Evolutionary conservation across 2,888 invertebrate genomes (phyloP).

Genomic region (Nomada ferruginata): DNA sequence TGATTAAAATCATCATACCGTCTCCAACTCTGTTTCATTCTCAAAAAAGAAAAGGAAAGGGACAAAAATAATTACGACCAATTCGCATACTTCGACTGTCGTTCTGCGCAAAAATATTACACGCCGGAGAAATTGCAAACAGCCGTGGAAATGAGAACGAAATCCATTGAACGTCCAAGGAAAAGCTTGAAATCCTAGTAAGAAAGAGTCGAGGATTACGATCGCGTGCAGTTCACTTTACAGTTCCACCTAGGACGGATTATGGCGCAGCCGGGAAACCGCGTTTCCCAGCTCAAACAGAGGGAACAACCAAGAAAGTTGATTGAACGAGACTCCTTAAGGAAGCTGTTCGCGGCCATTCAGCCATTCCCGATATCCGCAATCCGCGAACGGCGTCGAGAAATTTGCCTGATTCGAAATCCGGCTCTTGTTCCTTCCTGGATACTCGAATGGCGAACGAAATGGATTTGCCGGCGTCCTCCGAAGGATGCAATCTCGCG

Average conservation of each 20-base stretch:
- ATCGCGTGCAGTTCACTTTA: neutral
- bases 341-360: constrained; percentile 44
- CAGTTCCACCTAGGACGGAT: constrained; percentile 3
- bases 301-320: constrained; percentile 50
- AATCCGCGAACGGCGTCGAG: constrained; percentile 44
- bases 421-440: constrained; percentile 11
- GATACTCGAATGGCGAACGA: neutral
- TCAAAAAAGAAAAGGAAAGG: too few species aligned
- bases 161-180: neutral
- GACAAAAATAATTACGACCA: too few species aligned
- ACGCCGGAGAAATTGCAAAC: neutral
- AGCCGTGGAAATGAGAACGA: neutral
- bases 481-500: constrained; percentile 24
- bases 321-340: constrained; percentile 62
- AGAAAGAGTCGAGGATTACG: constrained; percentile 6
- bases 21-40: too few species aligned
- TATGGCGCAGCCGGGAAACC: constrained; percentile 7
- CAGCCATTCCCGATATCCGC: constrained; percentile 46
- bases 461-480: constrained; percentile 15
- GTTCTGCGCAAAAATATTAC: too few species aligned
- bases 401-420: constrained; percentile 51
- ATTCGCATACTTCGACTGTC: too few species aligned
- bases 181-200: neutral
- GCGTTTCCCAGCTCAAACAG: constrained; percentile 46
- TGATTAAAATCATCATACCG: too few species aligned